A percentile compares a stretch with the other conserved stretches of the same genome.
Conservation (phyloP, 1,140 invertebrate species). For the Leptinotarsa lineolata region DNA sequence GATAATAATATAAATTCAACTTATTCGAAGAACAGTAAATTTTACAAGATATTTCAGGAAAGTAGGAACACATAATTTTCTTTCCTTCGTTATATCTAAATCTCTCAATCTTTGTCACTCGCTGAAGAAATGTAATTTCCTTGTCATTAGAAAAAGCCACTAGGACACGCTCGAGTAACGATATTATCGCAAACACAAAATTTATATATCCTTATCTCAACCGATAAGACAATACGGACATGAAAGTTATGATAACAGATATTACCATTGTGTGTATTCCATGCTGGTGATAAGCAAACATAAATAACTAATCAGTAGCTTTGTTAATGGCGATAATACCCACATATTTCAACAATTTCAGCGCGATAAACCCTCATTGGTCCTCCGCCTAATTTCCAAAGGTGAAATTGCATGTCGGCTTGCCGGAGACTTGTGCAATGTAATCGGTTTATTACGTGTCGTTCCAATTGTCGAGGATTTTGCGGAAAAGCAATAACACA, state of each 20-base stretch:
- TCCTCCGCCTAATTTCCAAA: background rate
- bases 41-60: too few relatives aligned
- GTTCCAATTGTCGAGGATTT: too few relatives aligned
- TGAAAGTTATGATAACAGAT: conserved; percentile 38
- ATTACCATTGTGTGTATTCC: conserved; percentile 41
- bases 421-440: too few relatives aligned
- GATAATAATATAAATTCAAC: too few relatives aligned
- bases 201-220: conserved; percentile 31
- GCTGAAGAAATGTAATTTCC: too few relatives aligned
- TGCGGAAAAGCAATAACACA: too few relatives aligned
- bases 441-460: too few relatives aligned
- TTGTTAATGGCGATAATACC: conserved; percentile 39
- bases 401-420: background rate
- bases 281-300: conserved; percentile 41
- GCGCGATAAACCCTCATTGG: conserved; percentile 10
- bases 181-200: conserved; percentile 37
- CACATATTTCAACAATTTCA: conserved; percentile 26
- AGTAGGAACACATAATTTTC: too few relatives aligned
- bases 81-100: too few relatives aligned
- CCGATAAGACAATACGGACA: conserved; percentile 36
- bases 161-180: conserved; percentile 26
- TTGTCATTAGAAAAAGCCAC: too few relatives aligned
- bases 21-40: too few relatives aligned
- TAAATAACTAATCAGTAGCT: conserved; percentile 43
- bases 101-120: too few relatives aligned